A percentile compares a stretch with the other conserved stretches of the same genome.
phyloP scores from a whole-genome alignment of 2,113 vertebrate species.

The Mirounga angustirostris region DNA sequence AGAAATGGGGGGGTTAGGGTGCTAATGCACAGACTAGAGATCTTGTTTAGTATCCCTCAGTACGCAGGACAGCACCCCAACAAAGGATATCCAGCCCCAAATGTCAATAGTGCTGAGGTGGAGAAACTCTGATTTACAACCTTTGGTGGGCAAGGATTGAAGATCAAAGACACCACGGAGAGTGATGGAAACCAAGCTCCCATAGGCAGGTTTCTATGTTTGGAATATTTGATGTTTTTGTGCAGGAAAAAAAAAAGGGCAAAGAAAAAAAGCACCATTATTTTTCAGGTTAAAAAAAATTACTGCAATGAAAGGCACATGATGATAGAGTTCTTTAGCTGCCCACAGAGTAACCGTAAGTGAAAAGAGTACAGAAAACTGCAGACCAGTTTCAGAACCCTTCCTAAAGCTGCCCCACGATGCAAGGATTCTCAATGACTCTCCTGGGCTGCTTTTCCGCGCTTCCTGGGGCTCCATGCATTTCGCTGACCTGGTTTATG shows the following conservation, averaged over 20 bases:
- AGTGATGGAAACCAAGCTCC: background rate
- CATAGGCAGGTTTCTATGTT: rapidly evolving
- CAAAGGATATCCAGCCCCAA: background rate
- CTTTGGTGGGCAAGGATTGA: rapidly evolving
- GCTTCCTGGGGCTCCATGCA: rapidly evolving
- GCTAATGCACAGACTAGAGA: rapidly evolving
- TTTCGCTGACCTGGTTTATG: background rate
- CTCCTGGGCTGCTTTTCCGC: background rate
- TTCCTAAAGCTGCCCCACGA: rapidly evolving
- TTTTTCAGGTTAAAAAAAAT: background rate
- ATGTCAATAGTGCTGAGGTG: rapidly evolving
- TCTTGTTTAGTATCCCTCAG: rapidly evolving
- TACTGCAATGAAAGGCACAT: background rate
- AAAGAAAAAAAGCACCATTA: background rate
- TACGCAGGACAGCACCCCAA: background rate
- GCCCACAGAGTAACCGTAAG: background rate
- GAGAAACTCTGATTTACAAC: background rate
- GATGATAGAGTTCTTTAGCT: background rate
- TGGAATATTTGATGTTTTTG: background rate
- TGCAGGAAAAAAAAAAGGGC: background rate
- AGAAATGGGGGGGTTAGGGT: background rate
- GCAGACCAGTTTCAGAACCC: too few relatives aligned
- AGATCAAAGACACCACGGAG: background rate
- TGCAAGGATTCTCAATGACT: rapidly evolving
- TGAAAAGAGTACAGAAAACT: background rate